Evolutionary conservation across 2,888 invertebrate genomes (phyloP).

Genomic region (Pelosia muscerda): DNA sequence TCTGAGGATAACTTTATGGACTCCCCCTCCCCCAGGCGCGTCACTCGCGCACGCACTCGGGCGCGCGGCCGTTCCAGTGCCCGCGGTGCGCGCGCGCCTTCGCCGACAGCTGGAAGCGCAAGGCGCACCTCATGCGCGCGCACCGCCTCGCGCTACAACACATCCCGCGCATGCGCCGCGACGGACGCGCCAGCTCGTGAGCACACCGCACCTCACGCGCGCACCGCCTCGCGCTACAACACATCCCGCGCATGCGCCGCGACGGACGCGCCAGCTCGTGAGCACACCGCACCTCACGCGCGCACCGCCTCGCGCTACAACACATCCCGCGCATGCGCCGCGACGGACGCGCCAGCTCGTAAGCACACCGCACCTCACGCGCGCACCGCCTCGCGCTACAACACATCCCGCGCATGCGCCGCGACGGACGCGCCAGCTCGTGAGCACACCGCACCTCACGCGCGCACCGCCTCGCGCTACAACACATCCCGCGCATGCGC

Average conservation of each 20-base stretch:
- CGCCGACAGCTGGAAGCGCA: conserved; percentile 83
- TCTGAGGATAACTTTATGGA: no score
- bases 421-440: conserved; percentile 55
- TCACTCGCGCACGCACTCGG: conserved; percentile 78
- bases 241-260: conserved; percentile 72
- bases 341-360: conserved; percentile 78
- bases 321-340: conserved; percentile 75
- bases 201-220: conserved; percentile 75
- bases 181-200: conserved; percentile 52
- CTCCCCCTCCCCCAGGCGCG: conserved; percentile 58
- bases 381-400: conserved; percentile 68
- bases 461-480: conserved; percentile 68
- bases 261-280: conserved; percentile 54
- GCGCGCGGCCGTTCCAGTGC: conserved; percentile 78
- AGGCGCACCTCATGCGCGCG: conserved; percentile 78
- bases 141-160: conserved; percentile 69
- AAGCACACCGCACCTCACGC: conserved; percentile 81
- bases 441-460: conserved; percentile 73
- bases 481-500: conserved; percentile 72
- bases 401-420: conserved; percentile 72
- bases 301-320: conserved; percentile 67
- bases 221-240: conserved; percentile 67
- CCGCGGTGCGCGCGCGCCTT: conserved; percentile 73
- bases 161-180: conserved; percentile 71
- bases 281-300: conserved; percentile 74